phyloP scores from a whole-genome alignment of 2,888 invertebrate genomes.

The Mesodorylaimus sp. region DNA sequence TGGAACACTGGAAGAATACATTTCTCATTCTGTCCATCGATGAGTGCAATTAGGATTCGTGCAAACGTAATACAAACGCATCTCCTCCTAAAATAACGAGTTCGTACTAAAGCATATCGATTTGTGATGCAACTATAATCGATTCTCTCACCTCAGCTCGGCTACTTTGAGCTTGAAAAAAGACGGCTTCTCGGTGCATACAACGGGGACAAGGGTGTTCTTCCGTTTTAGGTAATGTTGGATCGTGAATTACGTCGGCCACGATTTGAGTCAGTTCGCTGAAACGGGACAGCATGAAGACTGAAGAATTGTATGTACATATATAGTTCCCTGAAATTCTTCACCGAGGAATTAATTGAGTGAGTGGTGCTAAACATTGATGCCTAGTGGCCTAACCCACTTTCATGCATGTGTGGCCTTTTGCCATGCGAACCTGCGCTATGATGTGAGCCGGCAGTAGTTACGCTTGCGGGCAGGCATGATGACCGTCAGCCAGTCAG shows the following conservation, averaged over 20 bases:
- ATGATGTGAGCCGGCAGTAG: too few species aligned
- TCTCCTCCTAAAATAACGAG: slow-evolving; percentile 34
- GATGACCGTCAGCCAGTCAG: too few species aligned
- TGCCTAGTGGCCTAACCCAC: too few species aligned
- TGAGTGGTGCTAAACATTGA: too few species aligned
- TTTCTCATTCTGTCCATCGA: slow-evolving; percentile 37
- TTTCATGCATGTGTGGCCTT: too few species aligned
- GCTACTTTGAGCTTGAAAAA: slow-evolving; percentile 91
- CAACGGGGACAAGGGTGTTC: slow-evolving; percentile 97
- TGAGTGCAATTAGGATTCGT: slow-evolving; percentile 34
- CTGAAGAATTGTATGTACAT: neutral
- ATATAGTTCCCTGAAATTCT: neutral
- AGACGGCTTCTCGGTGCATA: slow-evolving; percentile 81
- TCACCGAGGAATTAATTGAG: neutral
- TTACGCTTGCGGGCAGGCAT: too few species aligned
- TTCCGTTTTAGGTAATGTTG: slow-evolving; percentile 87
- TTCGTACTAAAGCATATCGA: neutral
- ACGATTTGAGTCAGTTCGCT: slow-evolving; percentile 94
- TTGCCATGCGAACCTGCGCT: too few species aligned
- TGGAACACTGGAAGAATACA: too few species aligned
- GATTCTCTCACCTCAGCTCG: slow-evolving; percentile 53
- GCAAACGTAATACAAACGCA: slow-evolving; percentile 40
- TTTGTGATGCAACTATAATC: slow-evolving; percentile 4
- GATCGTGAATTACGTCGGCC: slow-evolving; percentile 92
- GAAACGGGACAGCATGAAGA: too few species aligned